Evolutionary conservation across 2,888 invertebrate genomes (phyloP).

Genomic region (Microdon myrmicae): DNA sequence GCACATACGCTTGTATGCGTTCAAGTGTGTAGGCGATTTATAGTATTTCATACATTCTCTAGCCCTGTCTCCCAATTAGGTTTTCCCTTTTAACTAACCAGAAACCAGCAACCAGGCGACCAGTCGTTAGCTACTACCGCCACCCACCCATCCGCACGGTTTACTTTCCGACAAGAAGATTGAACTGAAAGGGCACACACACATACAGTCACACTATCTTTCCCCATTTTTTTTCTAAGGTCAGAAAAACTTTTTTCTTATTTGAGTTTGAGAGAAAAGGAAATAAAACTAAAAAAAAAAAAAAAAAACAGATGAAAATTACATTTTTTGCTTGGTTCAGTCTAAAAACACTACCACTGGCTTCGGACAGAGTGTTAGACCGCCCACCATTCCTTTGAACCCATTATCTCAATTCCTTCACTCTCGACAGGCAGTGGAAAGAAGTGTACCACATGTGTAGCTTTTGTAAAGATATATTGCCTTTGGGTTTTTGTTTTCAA

Average conservation of each 20-base stretch:
- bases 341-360: slow-evolving; percentile 25
- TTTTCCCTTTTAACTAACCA: slow-evolving; percentile 48
- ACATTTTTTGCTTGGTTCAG: slow-evolving; percentile 61
- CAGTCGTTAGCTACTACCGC: slow-evolving; percentile 2
- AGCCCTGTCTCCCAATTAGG: slow-evolving; percentile 30
- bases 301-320: slow-evolving; percentile 62
- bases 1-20: background rate
- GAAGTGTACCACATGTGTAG: too few relatives aligned
- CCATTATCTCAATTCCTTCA: slow-evolving; percentile 46
- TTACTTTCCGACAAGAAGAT: background rate
- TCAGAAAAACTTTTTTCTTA: too few relatives aligned
- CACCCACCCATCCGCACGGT: slow-evolving; percentile 15
- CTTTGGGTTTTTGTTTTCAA: too few relatives aligned
- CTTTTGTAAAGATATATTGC: too few relatives aligned
- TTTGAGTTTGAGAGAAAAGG: slow-evolving; percentile 51
- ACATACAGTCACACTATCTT: slow-evolving; percentile 54
- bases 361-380: slow-evolving; percentile 5
- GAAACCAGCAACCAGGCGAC: slow-evolving; percentile 23
- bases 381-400: slow-evolving; percentile 41
- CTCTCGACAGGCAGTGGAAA: too few relatives aligned
- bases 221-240: slow-evolving; percentile 62
- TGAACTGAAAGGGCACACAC: background rate
- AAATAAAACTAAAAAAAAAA: slow-evolving; percentile 41
- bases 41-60: slow-evolving; percentile 36
- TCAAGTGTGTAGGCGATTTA: slow-evolving; percentile 24